Evolutionary conservation across 2,888 invertebrate species (phyloP), one percentile per base, ranked within the genome.

Genomic region (Dichetophora obliterata): DNA sequence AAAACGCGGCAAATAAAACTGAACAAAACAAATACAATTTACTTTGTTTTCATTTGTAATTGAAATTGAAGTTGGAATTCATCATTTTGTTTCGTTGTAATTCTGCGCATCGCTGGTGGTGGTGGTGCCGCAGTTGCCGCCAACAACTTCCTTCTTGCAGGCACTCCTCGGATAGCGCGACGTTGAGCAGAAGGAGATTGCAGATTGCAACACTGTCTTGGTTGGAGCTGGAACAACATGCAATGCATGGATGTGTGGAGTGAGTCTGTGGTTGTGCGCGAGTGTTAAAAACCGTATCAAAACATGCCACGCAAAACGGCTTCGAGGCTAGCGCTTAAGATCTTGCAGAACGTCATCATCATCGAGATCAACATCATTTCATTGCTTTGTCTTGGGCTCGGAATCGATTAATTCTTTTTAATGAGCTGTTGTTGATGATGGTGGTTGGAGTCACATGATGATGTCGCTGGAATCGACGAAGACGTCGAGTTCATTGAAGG

Each of bases 281-380:
- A 74, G 68, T 61, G 79, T 77, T 79, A 75, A 75, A 78, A 79
- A 77, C 76, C 77, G 80, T 77, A 78, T 84, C 80, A 81, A 79
- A 83, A 84, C 81, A 82, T 79, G 82, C 80, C 84, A 82, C 81
- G 81, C 81, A 81, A 80, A 78, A 77, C 72, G 75, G 57, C 76
- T 57, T n/a, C 31, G 50, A 16, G 27, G 48, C n/a, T 50, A 24
- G 43, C 61, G 65, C 19, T 52, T n/a, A 16, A 50, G 54, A 22
- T 43, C 57, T 16, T 48, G 6, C 11, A 16, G 19, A 34, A 48
- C 31, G 0, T 43, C 71, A 4, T 19, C 57, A 37, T 48, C 68
- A 22, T 48, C 43, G 50, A n/a, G 6, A 24, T 68, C 43, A 43
- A 43, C 43, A 19, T 34, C n/a, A 24, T 66, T 19, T 37, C 57